Base-by-base conservation (phyloP, 2,113 vertebrate species). In the Halichoerus grypus region DNA sequence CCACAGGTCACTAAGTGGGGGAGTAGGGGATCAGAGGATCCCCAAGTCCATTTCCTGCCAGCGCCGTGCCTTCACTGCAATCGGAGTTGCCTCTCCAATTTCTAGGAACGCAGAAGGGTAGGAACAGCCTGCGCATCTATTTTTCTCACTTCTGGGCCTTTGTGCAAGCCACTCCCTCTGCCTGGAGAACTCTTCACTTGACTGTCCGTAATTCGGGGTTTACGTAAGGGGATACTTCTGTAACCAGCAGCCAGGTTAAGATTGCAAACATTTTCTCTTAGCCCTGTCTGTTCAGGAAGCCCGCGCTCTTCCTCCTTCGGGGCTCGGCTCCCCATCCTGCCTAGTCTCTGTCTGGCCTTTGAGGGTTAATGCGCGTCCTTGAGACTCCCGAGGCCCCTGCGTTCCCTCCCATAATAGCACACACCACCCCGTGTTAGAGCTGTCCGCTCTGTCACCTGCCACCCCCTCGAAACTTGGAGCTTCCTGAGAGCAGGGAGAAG, bases 231-330 rank as follows among this genome's bases (percentile, higher is more conserved):
- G 31, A 1, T 3, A 3, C 16, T 55, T 10, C 93, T 55, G 22
- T 3, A 3, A 4, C n/a, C 57, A 0, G 12, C 11, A 3, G 26
- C 63, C 14, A 1, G 61, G 61, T 31, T 18, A 28, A 61, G 79
- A 21, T 5, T 22, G n/a, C 72, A 24, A 4, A 7, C 21, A 0
- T 42, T 22, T n/a, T 55, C 49, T 31, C 65, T n/a, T 15, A 0
- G 13, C 51, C n/a, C 28, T 0, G 33, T 33, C 22, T 67, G 46
- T 19, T 46, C 1, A 3, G 0, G 16, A 65, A 85, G 46, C 18
- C 1, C 3, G 1, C 0, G 28, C 28, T 49, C 18, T 0, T 28
- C 18, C 1, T 51, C 0, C 0, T 14, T 21, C 42, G 5, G 94
- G 69, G 57, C 49, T 39, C 55, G 1, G 53, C 42, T 7, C 22